Percentiles rank a stretch among this genome's conserved stretches.
phyloP scores from a whole-genome alignment of 2,797 vertebrate genomes.

The Varecia variegata region DNA sequence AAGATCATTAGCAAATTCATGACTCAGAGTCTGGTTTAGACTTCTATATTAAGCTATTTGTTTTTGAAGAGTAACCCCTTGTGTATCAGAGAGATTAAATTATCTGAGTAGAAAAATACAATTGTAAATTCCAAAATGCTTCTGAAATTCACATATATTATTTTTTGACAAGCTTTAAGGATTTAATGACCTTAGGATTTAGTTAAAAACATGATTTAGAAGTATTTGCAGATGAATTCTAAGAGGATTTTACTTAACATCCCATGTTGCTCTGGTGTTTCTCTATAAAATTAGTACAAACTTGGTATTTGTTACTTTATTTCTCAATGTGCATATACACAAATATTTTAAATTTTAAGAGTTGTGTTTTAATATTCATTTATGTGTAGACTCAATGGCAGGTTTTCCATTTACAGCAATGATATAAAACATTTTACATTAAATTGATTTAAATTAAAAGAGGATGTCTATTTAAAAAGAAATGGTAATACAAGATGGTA shows the following conservation, averaged over 20 bases:
- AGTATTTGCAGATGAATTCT: neutral
- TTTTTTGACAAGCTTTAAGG: constrained; percentile 6
- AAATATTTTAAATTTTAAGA: constrained; percentile 1
- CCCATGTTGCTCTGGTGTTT: neutral
- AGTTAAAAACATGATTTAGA: constrained; percentile 16
- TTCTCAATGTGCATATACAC: neutral
- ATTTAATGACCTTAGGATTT: neutral
- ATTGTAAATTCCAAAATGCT: constrained; percentile 20
- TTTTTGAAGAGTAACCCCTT: constrained; percentile 15
- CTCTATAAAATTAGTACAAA: neutral
- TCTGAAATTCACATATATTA: neutral
- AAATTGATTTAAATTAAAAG: neutral
- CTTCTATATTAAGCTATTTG: constrained; percentile 24
- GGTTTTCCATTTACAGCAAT: neutral
- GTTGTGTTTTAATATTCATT: neutral
- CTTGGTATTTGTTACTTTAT: neutral
- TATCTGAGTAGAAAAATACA: neutral
- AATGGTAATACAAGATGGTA: neutral
- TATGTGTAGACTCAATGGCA: neutral
- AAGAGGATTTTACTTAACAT: constrained; percentile 1
- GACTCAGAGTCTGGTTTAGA: neutral
- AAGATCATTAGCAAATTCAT: neutral
- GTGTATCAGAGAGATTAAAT: neutral
- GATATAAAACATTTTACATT: neutral
- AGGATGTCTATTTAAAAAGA: neutral